Evolutionary conservation across 2,888 invertebrate genomes (phyloP).

Genomic region (Sinohyriopsis cumingii): DNA sequence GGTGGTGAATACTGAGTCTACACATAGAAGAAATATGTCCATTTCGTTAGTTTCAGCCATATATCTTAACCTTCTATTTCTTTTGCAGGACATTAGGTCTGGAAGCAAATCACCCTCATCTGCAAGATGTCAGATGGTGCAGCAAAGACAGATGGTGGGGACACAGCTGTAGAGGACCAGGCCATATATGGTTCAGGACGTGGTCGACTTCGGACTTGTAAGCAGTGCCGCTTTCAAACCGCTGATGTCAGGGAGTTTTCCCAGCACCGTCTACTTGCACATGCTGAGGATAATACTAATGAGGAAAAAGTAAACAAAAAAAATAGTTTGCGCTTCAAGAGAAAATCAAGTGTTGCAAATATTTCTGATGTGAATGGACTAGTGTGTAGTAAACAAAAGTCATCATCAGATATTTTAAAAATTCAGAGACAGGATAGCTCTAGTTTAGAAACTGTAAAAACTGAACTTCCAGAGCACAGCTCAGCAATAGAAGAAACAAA

Average conservation of each 20-base stretch:
- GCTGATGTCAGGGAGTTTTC: conserved; percentile 60
- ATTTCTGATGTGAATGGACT: conserved; percentile 12
- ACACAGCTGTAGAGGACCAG: conserved; percentile 23
- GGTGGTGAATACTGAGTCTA: too few species aligned
- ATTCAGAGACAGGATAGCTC: not conserved
- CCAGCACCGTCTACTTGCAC: conserved; percentile 56
- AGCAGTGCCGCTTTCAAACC: conserved; percentile 59
- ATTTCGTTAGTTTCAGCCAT: too few species aligned
- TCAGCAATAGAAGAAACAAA: conserved; percentile 1
- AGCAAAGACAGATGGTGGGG: conserved; percentile 23
- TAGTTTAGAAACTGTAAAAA: not conserved
- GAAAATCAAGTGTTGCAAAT: conserved; percentile 22
- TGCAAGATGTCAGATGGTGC: conserved; percentile 39
- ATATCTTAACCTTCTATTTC: too few species aligned
- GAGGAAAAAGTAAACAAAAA: conserved; percentile 21
- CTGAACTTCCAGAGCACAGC: not conserved
- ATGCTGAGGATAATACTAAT: conserved; percentile 45
- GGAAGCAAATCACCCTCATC: too few species aligned
- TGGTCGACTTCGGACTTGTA: conserved; percentile 58
- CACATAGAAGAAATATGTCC: too few species aligned
- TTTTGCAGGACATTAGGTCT: too few species aligned
- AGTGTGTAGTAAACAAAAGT: conserved; percentile 12
- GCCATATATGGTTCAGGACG: conserved; percentile 17
- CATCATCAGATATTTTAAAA: conserved; percentile 1
- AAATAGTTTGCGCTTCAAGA: conserved; percentile 14